These are phyloP conservation scores for Poecilobothrus nobilitatus DNA, from an alignment of 2,888 invertebrate genomes.

Conservation along the genomic window DNA sequence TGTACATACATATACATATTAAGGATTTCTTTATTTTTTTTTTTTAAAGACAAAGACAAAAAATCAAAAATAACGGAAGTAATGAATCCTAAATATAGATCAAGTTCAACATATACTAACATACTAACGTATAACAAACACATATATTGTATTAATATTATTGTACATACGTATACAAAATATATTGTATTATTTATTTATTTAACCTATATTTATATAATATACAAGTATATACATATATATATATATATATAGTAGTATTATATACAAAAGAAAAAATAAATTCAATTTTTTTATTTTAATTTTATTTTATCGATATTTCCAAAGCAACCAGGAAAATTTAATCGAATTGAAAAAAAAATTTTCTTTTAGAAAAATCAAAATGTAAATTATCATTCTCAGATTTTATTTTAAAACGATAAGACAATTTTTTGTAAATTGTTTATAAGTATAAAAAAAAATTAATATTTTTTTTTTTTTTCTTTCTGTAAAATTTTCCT, in stretches of 20 bases:
- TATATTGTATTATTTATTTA: too few species aligned
- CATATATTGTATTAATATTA: too few species aligned
- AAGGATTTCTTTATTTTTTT: too few species aligned
- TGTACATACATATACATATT: too few species aligned
- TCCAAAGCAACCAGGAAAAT: not conserved
- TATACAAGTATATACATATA: too few species aligned
- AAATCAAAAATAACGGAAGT: not conserved
- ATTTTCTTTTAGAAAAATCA: not conserved
- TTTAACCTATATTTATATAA: too few species aligned
- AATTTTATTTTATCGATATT: constrained; percentile 1
- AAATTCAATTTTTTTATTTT: not conserved
- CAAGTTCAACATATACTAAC: not conserved
- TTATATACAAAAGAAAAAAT: not conserved
- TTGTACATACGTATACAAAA: too few species aligned
- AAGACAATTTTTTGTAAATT: not conserved
- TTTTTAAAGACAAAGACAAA: too few species aligned
- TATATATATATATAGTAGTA: not conserved
- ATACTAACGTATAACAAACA: too few species aligned
- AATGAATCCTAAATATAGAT: not conserved
- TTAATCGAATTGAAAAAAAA: not conserved
- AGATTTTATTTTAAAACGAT: not conserved
- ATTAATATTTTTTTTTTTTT: too few species aligned
- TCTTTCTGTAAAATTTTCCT: too few species aligned
- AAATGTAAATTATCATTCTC: not conserved
- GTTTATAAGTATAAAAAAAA: too few species aligned